Evolutionary conservation across 2,797 vertebrate species (phyloP), one percentile per base, ranked within the genome.

Genomic region (Myotis pilosus): DNA sequence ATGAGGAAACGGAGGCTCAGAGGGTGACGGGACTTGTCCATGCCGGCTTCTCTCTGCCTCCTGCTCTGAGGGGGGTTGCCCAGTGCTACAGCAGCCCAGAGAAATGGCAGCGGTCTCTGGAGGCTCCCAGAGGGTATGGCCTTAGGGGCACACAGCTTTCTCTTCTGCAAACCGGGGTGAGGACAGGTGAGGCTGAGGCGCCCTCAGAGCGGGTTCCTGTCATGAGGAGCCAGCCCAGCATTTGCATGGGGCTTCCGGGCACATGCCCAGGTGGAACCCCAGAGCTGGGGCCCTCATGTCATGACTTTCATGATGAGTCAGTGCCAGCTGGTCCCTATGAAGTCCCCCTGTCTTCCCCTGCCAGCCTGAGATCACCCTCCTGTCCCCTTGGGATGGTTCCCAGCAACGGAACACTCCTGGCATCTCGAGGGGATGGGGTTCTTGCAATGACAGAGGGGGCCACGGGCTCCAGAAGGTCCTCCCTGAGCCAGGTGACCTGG

Each of bases 301-400:
- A 72, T 69, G 83, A 38, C 55, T 86, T 57, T 94, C 91, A 79
- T 3, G 62, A 72, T 71, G 44, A 82, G 33, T 64, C 80, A 95
- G 38, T 17, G 79, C 76, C 92, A 78, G 53, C 53, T 74, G 74
- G 28, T 68, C 51, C 71, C 62, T 13, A 4, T 60, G 53, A 81
- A 89, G 87, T 79, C 19, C 89, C 28, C 82, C 28, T 80, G 1
- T 1, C 41, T 23, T 80, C 36, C 69, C 36, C 64, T 57, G 41
- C 30, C n/a, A 89, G 41, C 47, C 72, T 49, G 36, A 25, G 22
- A 38, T 13, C 53, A 30, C 36, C 38, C n/a, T 60, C 25, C 41
- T 33, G 9, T 66, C 60, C 85, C 75, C 69, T n/a, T 8, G 49
- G 51, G 51, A 51, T 8, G 0, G 12, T 85, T 81, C 53, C 51